Conservation (phyloP, 2,113 vertebrate species). For the Nibea albiflora region DNA sequence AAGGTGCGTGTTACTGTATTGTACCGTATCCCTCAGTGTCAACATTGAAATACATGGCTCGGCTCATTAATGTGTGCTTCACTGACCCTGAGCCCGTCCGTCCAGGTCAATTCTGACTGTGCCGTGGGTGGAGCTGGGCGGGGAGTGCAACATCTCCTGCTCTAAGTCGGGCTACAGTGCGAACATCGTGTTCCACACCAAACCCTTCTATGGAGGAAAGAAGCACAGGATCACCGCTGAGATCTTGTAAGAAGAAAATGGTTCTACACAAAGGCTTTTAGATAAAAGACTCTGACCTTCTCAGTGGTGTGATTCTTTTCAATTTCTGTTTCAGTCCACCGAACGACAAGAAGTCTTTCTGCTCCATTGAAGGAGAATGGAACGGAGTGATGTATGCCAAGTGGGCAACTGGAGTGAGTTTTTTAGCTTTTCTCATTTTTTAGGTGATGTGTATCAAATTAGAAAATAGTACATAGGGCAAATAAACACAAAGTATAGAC, state of each 20-base stretch:
- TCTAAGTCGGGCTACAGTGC: slow-evolving; percentile 97
- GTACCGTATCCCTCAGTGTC: accelerated
- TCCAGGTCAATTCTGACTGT: slow-evolving; percentile 98
- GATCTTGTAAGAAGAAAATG: slow-evolving; percentile 91
- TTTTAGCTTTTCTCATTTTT: neutral
- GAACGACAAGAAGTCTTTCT: slow-evolving; percentile 98
- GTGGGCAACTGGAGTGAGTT: slow-evolving; percentile 92
- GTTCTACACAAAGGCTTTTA: neutral
- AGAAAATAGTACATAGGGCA: neutral
- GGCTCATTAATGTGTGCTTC: neutral
- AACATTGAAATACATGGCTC: neutral
- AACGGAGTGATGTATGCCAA: slow-evolving; percentile 98
- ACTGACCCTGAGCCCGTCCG: slow-evolving; percentile 28
- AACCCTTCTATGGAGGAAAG: slow-evolving; percentile 99
- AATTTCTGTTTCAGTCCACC: slow-evolving; percentile 86
- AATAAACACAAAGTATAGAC: neutral
- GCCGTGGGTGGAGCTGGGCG: slow-evolving; percentile 99
- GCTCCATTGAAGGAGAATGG: slow-evolving; percentile 98
- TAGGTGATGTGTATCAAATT: neutral
- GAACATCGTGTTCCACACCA: slow-evolving; percentile 97
- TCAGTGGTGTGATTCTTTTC: neutral
- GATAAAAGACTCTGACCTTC: neutral
- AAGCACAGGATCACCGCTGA: slow-evolving; percentile 99
- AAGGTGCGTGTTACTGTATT: slow-evolving; percentile 81
- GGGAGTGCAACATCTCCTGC: slow-evolving; percentile 97